Conservation (phyloP, 1,140 invertebrate genomes). For the Drosophila biarmipes region DNA sequence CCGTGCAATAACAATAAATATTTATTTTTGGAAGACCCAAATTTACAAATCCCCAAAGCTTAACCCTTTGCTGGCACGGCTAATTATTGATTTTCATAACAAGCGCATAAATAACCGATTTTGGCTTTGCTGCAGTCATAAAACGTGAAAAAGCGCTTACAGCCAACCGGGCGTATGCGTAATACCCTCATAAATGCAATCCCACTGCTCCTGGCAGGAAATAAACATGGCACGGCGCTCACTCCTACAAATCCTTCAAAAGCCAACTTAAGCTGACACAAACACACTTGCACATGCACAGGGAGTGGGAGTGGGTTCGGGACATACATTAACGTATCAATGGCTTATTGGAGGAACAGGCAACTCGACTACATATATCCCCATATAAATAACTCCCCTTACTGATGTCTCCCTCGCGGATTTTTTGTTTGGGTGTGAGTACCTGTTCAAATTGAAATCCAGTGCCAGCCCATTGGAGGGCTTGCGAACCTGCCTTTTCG, state of each 20-base stretch:
- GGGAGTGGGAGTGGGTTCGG: background rate
- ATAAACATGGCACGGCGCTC: slow-evolving; percentile 32
- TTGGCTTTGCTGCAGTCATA: slow-evolving; percentile 12
- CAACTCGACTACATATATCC: slow-evolving; percentile 19
- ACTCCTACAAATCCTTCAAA: slow-evolving; percentile 60
- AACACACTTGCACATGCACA: slow-evolving; percentile 34
- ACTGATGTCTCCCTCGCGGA: slow-evolving; percentile 7
- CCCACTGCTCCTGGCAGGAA: slow-evolving; percentile 17
- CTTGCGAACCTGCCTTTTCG: slow-evolving; percentile 11
- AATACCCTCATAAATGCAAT: slow-evolving; percentile 51
- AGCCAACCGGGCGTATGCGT: slow-evolving; percentile 44
- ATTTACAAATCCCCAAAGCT: slow-evolving; percentile 2
- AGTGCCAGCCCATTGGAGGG: slow-evolving; percentile 45
- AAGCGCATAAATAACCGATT: slow-evolving; percentile 43
- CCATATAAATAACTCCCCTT: slow-evolving; percentile 30
- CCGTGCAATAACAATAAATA: background rate
- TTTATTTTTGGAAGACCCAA: background rate
- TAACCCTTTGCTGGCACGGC: background rate
- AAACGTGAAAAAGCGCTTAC: slow-evolving; percentile 1
- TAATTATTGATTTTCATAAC: slow-evolving; percentile 29
- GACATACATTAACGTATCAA: slow-evolving; percentile 77
- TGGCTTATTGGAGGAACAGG: slow-evolving; percentile 57
- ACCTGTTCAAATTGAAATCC: slow-evolving; percentile 67
- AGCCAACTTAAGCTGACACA: slow-evolving; percentile 53
- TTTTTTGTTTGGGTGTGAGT: slow-evolving; percentile 6